Conservation (phyloP, 35 echinoderm and acorn worm genomes). For the Heliocidaris tuberculata region DNA sequence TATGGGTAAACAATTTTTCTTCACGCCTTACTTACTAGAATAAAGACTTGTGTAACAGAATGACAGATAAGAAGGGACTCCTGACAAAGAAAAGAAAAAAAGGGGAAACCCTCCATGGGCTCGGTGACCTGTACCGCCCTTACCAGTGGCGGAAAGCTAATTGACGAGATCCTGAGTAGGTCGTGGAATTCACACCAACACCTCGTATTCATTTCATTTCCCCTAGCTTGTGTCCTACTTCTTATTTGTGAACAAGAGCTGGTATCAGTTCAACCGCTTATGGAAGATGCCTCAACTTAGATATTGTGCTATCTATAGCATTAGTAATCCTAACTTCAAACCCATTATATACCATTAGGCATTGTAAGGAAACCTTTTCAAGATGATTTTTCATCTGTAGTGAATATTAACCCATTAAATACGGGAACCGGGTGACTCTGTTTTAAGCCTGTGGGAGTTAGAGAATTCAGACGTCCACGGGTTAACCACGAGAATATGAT, state of each 20-base stretch:
- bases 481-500: too few species aligned
- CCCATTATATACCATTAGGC: not conserved
- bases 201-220: conserved; percentile 33
- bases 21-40: not conserved
- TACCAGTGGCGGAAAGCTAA: conserved; percentile 1
- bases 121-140: not conserved
- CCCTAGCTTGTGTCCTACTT: not conserved
- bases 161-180: not conserved
- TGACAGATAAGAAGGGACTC: not conserved
- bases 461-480: too few species aligned
- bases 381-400: not conserved
- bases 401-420: not conserved
- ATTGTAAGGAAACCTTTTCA: not conserved
- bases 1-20: not conserved
- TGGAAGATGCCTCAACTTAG: not conserved
- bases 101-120: not conserved
- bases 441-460: too few species aligned
- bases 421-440: too few species aligned
- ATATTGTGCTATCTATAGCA: not conserved
- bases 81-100: conserved; percentile 12
- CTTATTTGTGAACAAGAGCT: not conserved
- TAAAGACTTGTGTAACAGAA: not conserved
- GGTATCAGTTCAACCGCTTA: not conserved
- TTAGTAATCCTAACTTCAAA: not conserved
- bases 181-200: not conserved